Base-by-base conservation (phyloP, 2,888 invertebrate species). In the Cryptocephalus primarius region DNA sequence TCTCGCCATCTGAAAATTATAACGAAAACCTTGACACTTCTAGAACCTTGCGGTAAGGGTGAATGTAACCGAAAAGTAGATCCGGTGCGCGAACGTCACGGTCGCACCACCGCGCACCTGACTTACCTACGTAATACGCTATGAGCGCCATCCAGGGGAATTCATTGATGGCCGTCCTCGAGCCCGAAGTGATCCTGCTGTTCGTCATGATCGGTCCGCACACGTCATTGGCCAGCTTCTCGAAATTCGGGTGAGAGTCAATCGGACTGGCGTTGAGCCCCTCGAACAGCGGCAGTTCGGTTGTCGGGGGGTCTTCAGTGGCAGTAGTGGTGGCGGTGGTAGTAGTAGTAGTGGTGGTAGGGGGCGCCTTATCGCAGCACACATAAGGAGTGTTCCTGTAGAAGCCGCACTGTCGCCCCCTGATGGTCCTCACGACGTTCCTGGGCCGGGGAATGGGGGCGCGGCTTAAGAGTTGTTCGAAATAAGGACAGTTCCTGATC, bases 91-190 rank as follows among this genome's bases (percentile, higher is more conserved):
- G 6, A 6, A 36, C 12, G 12, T 12, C 36, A 11, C 11, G 36
- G 12, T 36, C 6, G 22, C 22, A 6, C n/a, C 6, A 22, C 22
- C 22, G 22, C 22, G 22, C 22, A 22, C 6, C 22, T 6, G 22
- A 32, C 36, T 43, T 47, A 50, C 66, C 56, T 34, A 61, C 63
- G 12, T 62, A 53, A 51, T 85, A 87, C 1, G 77, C 76, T 13
- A 87, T 65, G 2, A 86, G 67, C 0, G 80, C 83, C 83, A 87
- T 82, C 86, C 86, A 88, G 0, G 86, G 87, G 69, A 78, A 84
- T 57, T 86, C 82, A 32, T 72, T 75, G 2, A 83, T 62, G 0
- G 64, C 65, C 0, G 85, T 78, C 48, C 71, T 69, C 14, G 76
- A 73, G 0, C 86, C 87, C 2, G 76, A 75, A 33, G 76, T 69